phyloP scores from a whole-genome alignment of 1,140 invertebrate genomes.

The Heterodera schachtii region DNA sequence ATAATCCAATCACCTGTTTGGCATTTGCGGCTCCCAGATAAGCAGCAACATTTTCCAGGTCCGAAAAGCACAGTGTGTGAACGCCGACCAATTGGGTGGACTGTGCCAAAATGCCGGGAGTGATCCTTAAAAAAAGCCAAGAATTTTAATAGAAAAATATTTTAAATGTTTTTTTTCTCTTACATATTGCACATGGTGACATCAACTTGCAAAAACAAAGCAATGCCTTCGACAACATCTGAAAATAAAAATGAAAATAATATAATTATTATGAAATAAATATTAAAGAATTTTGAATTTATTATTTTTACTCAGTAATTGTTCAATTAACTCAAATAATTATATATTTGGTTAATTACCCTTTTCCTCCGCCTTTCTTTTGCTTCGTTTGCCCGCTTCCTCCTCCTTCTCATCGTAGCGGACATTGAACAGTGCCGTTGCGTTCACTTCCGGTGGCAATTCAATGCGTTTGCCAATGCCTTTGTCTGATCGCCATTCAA shows the following conservation, averaged over 20 bases:
- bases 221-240: slow-evolving; percentile 18
- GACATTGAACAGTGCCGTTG: slow-evolving; percentile 24
- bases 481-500: slow-evolving; percentile 17
- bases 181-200: slow-evolving; percentile 32
- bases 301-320: neutral
- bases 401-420: slow-evolving; percentile 4
- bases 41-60: slow-evolving; percentile 24
- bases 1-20: slow-evolving; percentile 11
- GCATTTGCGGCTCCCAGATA: slow-evolving; percentile 31
- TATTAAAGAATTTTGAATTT: neutral
- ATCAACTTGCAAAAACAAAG: slow-evolving; percentile 26
- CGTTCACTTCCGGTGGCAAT: slow-evolving; percentile 23
- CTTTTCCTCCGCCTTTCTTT: slow-evolving; percentile 6
- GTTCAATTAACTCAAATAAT: neutral
- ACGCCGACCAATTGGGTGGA: slow-evolving; percentile 7
- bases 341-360: too few relatives aligned
- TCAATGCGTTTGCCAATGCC: slow-evolving; percentile 21
- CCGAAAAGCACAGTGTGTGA: slow-evolving; percentile 23
- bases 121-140: neutral
- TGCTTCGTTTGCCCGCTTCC: neutral
- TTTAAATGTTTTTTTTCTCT: neutral
- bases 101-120: neutral
- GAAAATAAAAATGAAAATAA: neutral
- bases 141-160: neutral
- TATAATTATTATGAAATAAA: neutral